Conservation (phyloP, 2,113 vertebrate genomes). For the Xenotilapia leptura region DNA sequence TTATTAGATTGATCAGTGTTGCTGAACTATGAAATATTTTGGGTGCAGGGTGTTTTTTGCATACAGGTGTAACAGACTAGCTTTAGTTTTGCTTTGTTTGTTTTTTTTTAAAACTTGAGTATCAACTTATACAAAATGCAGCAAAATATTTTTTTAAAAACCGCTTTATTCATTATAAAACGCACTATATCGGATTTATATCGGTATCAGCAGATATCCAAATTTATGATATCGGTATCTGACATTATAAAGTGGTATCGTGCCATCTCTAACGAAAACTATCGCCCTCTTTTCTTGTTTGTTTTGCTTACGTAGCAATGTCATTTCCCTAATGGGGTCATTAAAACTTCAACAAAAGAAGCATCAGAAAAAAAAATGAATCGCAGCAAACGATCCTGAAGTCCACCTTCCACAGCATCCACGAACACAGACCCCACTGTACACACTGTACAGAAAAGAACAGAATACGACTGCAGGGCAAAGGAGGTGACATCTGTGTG, state of each 20-base stretch:
- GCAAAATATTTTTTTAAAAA: not conserved
- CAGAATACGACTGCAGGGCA: not conserved
- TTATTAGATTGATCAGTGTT: not conserved
- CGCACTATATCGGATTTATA: accelerated
- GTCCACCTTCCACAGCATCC: not conserved
- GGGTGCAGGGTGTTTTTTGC: not conserved
- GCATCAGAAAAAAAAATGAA: not conserved
- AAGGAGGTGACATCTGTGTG: not conserved
- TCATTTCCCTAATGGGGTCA: not conserved
- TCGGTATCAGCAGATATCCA: not conserved
- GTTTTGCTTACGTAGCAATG: not conserved
- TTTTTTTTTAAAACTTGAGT: not conserved
- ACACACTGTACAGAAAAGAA: not conserved
- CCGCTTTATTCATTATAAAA: accelerated
- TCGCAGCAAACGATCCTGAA: not conserved
- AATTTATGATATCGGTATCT: not conserved
- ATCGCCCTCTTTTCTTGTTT: not conserved
- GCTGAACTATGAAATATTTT: not conserved
- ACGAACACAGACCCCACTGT: not conserved
- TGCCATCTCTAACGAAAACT: not conserved
- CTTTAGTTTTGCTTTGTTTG: accelerated
- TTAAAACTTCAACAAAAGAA: not conserved
- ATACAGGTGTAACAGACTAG: accelerated
- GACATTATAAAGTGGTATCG: not conserved
- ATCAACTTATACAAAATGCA: not conserved